Percentiles rank a stretch among this genome's conserved stretches.
Evolutionary conservation across 2,113 vertebrate genomes (phyloP).

Genomic region (Clinocottus analis): DNA sequence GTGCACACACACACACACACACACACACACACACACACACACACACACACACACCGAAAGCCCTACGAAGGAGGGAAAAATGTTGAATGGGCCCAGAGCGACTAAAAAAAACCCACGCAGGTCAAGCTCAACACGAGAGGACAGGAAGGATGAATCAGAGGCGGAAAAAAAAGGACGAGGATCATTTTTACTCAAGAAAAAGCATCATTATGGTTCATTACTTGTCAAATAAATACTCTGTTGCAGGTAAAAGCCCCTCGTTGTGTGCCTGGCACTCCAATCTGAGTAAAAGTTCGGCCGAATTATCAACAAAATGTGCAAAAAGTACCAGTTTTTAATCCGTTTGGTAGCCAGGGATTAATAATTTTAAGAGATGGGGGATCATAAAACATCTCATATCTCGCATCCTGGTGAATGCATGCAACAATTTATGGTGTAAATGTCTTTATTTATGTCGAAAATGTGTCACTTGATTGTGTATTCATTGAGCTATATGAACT

Average conservation of each 20-base stretch:
- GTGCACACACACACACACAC: slow-evolving; percentile 18
- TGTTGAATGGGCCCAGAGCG: slow-evolving; percentile 36
- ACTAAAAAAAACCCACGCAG: neutral
- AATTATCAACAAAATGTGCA: neutral
- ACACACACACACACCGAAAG: slow-evolving; percentile 23
- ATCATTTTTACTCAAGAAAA: neutral
- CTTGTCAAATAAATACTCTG: neutral
- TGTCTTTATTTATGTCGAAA: neutral
- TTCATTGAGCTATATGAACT: no score
- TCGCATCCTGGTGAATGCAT: neutral
- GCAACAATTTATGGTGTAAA: neutral
- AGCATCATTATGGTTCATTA: neutral
- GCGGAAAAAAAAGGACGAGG: neutral
- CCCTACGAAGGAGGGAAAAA: slow-evolving; percentile 34
- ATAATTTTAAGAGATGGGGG: no score
- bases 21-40: slow-evolving; percentile 31
- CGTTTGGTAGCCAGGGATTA: no score
- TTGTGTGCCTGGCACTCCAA: neutral
- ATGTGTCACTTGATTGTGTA: no score
- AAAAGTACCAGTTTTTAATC: neutral
- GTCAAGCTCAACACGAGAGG: slow-evolving; percentile 21
- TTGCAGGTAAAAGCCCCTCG: neutral
- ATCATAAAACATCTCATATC: neutral
- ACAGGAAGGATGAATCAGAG: neutral
- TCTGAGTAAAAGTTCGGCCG: neutral